These are phyloP conservation scores for Metaphire vulgaris DNA, from an alignment of 1,140 invertebrate species.

Conservation along the genomic window DNA sequence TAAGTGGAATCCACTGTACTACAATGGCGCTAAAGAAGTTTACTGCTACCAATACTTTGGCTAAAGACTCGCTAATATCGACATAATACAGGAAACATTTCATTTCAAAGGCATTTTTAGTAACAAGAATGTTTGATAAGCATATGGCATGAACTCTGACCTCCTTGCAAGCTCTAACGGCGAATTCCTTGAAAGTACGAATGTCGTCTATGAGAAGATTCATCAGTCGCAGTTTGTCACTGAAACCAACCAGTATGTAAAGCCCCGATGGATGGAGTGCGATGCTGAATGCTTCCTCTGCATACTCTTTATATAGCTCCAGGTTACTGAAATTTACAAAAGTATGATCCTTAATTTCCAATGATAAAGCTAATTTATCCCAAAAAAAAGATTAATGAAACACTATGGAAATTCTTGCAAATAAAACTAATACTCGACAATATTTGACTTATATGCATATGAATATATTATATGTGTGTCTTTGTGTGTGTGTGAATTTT, in stretches of 20 bases:
- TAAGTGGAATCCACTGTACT: too few species aligned
- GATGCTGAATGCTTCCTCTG: slow-evolving; percentile 69
- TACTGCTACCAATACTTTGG: too few species aligned
- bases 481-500: background rate
- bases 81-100: too few species aligned
- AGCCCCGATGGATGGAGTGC: slow-evolving; percentile 76
- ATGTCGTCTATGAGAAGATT: slow-evolving; percentile 80
- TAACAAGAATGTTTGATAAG: too few species aligned
- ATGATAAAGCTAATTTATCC: background rate
- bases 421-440: background rate
- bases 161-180: slow-evolving; percentile 63
- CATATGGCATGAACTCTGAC: too few species aligned
- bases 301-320: slow-evolving; percentile 71
- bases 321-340: slow-evolving; percentile 48
- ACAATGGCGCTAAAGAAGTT: too few species aligned
- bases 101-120: too few species aligned
- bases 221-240: slow-evolving; percentile 76
- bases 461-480: background rate
- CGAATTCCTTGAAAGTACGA: slow-evolving; percentile 66
- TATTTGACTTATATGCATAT: background rate
- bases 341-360: background rate
- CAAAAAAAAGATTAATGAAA: background rate
- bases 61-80: too few species aligned
- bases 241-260: slow-evolving; percentile 80
- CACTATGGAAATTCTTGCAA: background rate